Evolutionary conservation across 2,797 vertebrate genomes (phyloP).

Genomic region (Sebastolobus alascanus): DNA sequence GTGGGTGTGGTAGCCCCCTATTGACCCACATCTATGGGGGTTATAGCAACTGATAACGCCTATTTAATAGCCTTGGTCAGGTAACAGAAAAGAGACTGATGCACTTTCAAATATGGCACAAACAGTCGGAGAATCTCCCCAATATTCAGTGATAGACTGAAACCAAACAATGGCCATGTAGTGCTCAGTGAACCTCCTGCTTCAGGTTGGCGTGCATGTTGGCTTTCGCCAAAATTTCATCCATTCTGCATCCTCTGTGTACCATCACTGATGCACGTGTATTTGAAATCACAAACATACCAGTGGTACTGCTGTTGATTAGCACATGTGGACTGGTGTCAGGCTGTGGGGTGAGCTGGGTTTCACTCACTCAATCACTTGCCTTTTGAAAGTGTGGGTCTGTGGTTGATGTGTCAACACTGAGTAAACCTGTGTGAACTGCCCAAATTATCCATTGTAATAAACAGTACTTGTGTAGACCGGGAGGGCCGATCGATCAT

Average conservation of each 20-base stretch:
- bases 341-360: not conserved
- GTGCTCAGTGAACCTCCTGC: not conserved
- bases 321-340: constrained; percentile 10
- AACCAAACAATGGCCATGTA: not conserved
- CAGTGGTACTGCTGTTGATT: constrained; percentile 19
- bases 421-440: not conserved
- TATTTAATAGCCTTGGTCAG: not conserved
- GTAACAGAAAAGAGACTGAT: not conserved
- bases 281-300: constrained; percentile 11
- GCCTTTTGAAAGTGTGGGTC: not conserved
- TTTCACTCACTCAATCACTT: constrained; percentile 12
- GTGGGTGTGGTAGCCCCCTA: no score
- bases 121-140: not conserved
- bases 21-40: no score
- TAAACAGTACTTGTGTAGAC: not conserved
- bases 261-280: not conserved
- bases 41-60: no score
- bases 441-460: not conserved
- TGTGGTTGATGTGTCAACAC: constrained; percentile 10
- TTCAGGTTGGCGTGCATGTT: not conserved
- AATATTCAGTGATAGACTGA: not conserved
- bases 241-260: not conserved
- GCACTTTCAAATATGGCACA: not conserved
- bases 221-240: not conserved
- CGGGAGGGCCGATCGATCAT: not conserved